These are phyloP conservation scores for Malacoraja senta DNA, from an alignment of 2,797 vertebrate species.

Conservation along the genomic window DNA sequence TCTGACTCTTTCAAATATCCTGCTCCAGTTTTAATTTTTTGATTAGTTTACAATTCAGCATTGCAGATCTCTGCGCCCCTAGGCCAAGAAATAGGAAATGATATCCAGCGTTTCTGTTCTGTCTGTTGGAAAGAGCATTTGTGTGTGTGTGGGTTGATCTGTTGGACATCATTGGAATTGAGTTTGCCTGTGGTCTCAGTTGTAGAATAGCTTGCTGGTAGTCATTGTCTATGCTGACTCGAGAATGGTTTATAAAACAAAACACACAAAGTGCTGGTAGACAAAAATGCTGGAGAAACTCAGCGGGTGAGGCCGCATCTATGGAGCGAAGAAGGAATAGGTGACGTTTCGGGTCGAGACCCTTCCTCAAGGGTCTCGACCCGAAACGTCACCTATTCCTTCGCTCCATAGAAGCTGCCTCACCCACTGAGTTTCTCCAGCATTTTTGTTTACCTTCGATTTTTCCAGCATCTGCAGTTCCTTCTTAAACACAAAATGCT, in stretches of 20 bases:
- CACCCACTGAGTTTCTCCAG: no score
- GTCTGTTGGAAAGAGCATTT: background rate
- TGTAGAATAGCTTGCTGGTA: background rate
- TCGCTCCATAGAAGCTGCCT: no score
- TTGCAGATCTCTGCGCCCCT: background rate
- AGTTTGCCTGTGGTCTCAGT: background rate
- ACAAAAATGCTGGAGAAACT: no score
- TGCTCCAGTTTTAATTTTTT: background rate
- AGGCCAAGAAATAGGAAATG: background rate
- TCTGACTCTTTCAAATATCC: background rate
- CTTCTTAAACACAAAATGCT: no score
- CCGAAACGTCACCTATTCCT: no score
- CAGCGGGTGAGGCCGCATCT: no score
- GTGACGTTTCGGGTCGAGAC: no score
- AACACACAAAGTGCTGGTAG: no score
- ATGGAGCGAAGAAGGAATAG: no score
- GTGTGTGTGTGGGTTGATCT: background rate
- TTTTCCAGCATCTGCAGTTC: no score
- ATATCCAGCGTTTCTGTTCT: background rate
- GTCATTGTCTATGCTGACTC: background rate
- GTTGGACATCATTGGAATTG: background rate
- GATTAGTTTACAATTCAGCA: background rate
- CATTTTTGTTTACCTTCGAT: no score
- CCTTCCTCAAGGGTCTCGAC: no score
- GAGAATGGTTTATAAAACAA: background rate